These are phyloP conservation scores for Rissa tridactyla DNA, from an alignment of 2,113 vertebrate species.

Conservation along the genomic window DNA sequence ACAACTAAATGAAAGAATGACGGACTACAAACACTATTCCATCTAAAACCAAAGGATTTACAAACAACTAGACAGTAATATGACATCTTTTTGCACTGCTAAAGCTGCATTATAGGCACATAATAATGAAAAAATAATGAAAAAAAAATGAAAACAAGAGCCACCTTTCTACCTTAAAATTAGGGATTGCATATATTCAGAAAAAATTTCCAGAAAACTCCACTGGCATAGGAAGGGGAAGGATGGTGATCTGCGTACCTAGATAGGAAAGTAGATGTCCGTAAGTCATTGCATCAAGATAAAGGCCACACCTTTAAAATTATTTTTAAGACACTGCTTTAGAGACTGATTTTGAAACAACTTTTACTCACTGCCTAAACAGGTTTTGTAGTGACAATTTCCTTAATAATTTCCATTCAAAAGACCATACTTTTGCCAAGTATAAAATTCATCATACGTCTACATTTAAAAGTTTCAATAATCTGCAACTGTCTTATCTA, in stretches of 20 bases:
- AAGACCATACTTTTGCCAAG: neutral
- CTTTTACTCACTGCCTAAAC: neutral
- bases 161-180: neutral
- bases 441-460: neutral
- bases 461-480: neutral
- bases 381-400: neutral
- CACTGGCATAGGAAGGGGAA: neutral
- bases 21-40: neutral
- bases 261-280: neutral
- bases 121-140: neutral
- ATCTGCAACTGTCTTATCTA: neutral
- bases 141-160: neutral
- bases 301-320: neutral
- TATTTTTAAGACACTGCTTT: neutral
- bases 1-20: neutral
- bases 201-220: neutral
- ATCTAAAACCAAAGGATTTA: neutral
- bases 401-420: neutral
- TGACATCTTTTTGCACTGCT: neutral
- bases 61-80: neutral
- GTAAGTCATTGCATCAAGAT: neutral
- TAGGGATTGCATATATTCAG: neutral
- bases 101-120: neutral
- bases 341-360: slow-evolving; percentile 20
- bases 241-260: neutral